Evolutionary conservation across 1,140 invertebrate species (phyloP).

Genomic region (Brachionus angularis): DNA sequence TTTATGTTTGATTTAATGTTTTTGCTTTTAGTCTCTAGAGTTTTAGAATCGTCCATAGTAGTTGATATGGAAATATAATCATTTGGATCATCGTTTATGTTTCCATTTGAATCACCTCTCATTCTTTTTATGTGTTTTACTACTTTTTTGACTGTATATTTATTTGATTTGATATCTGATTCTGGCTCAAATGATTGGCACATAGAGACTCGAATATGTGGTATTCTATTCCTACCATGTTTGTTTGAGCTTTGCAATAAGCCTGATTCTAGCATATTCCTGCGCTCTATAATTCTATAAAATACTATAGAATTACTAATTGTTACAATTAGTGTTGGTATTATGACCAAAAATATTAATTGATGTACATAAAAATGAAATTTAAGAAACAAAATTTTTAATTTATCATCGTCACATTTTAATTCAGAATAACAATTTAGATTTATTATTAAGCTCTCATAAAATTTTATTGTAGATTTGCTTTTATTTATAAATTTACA

Average conservation of each 20-base stretch:
- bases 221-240: background rate
- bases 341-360: conserved; percentile 18
- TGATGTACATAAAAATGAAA: conserved; percentile 33
- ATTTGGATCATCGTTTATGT: conserved; percentile 13
- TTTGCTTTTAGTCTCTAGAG: background rate
- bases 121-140: too few relatives aligned
- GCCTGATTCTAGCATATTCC: background rate
- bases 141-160: too few relatives aligned
- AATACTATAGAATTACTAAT: conserved; percentile 21
- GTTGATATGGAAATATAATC: conserved; percentile 28
- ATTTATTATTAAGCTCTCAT: conserved; percentile 7
- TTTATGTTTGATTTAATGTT: background rate
- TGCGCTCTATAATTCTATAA: conserved; percentile 12
- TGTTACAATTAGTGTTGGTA: conserved; percentile 14
- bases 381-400: conserved; percentile 7
- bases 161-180: too few relatives aligned
- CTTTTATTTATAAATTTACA: too few relatives aligned
- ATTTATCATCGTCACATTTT: background rate
- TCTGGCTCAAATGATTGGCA: conserved; percentile 2
- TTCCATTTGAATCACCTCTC: background rate
- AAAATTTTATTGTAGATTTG: too few relatives aligned
- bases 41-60: conserved; percentile 17
- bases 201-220: background rate
- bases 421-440: background rate
- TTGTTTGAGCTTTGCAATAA: conserved; percentile 6